These are phyloP conservation scores for Amphipyra tragopoginis DNA, from an alignment of 2,888 invertebrate genomes.

Conservation along the genomic window DNA sequence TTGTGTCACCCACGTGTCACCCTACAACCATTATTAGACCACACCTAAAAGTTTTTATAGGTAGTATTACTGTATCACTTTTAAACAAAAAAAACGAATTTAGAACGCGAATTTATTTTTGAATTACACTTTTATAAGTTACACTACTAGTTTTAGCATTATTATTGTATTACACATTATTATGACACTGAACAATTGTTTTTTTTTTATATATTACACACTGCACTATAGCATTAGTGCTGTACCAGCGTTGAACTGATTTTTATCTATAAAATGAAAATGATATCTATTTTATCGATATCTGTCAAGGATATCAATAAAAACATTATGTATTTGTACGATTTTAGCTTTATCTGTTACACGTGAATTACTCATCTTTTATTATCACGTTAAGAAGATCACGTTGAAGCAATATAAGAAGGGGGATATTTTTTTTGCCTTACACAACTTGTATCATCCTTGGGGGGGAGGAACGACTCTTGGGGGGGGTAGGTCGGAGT, in stretches of 20 bases:
- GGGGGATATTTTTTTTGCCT: not conserved
- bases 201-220: not conserved
- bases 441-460: not conserved
- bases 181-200: not conserved
- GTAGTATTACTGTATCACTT: not conserved
- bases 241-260: constrained; percentile 30
- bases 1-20: not conserved
- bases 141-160: not conserved
- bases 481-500: too few relatives aligned
- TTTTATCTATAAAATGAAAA: constrained; percentile 38
- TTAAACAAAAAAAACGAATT: not conserved
- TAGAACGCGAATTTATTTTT: not conserved
- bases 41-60: not conserved
- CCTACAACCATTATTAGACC: not conserved
- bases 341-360: constrained; percentile 6
- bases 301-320: constrained; percentile 50
- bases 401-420: not conserved
- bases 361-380: constrained; percentile 24
- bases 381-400: constrained; percentile 16
- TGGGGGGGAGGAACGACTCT: not conserved
- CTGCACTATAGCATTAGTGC: constrained; percentile 1
- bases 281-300: constrained; percentile 44
- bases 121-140: not conserved
- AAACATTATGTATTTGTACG: constrained; percentile 15
- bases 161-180: not conserved